These are phyloP conservation scores for Lordiphosa stackelbergi DNA, from an alignment of 1,140 invertebrate species.

Conservation along the genomic window DNA sequence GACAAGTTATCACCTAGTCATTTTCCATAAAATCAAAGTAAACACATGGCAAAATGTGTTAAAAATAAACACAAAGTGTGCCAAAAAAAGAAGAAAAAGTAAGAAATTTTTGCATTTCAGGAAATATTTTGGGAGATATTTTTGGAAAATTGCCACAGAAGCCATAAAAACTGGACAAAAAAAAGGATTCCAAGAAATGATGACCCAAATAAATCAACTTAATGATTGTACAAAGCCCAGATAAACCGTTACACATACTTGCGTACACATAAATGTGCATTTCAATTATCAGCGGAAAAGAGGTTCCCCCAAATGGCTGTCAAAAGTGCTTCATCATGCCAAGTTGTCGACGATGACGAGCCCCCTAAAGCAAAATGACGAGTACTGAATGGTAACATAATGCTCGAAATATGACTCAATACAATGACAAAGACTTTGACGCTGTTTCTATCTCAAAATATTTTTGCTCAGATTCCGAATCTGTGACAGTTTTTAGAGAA, in stretches of 20 bases:
- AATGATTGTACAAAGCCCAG: slow-evolving; percentile 19
- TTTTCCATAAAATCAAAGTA: slow-evolving; percentile 20
- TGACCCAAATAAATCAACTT: slow-evolving; percentile 49
- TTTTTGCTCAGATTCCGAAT: no score
- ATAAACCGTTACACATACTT: slow-evolving; percentile 33
- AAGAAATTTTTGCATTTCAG: slow-evolving; percentile 32
- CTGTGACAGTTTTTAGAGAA: no score
- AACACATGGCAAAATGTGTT: slow-evolving; percentile 33
- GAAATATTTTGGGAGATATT: slow-evolving; percentile 26
- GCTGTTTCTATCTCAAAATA: no score
- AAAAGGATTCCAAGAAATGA: slow-evolving; percentile 9
- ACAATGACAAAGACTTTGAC: not conserved
- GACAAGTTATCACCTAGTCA: slow-evolving; percentile 37
- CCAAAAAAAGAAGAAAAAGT: slow-evolving; percentile 30
- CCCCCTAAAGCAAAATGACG: slow-evolving; percentile 41
- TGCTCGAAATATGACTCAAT: slow-evolving; percentile 2
- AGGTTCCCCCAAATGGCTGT: slow-evolving; percentile 5
- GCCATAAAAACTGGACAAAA: slow-evolving; percentile 18
- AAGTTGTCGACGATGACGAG: slow-evolving; percentile 42
- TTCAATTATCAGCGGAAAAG: slow-evolving; percentile 38
- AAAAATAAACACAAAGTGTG: slow-evolving; percentile 69
- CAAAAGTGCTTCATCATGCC: slow-evolving; percentile 52
- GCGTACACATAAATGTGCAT: slow-evolving; percentile 24
- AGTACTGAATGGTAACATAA: slow-evolving; percentile 21
- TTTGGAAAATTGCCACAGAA: slow-evolving; percentile 26